These are phyloP conservation scores for Myocastor coypus DNA, from an alignment of 2,113 vertebrate species.

Conservation along the genomic window DNA sequence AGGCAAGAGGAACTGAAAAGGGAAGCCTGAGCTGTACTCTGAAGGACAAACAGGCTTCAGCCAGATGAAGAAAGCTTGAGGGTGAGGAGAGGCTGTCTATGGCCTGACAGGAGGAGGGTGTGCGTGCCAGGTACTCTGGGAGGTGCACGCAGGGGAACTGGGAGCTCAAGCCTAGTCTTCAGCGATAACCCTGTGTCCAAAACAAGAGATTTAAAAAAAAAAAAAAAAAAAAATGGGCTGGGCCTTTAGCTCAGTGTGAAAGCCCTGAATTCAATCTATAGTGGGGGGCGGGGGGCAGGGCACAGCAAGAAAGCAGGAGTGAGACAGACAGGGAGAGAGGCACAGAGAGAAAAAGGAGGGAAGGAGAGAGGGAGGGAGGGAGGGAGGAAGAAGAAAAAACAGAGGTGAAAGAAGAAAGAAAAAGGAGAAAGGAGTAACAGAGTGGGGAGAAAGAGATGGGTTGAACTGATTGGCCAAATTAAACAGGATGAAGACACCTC, in stretches of 20 bases:
- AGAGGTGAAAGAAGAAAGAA: not conserved
- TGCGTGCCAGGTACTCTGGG: not conserved
- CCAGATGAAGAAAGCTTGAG: not conserved
- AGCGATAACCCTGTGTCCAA: not conserved
- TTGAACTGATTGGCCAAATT: not conserved
- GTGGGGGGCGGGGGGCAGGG: too few species aligned
- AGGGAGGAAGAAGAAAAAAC: not conserved
- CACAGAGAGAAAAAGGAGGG: too few species aligned
- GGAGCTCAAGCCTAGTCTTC: not conserved
- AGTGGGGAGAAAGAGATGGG: not conserved
- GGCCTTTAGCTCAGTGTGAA: too few species aligned
- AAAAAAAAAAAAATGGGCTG: too few species aligned
- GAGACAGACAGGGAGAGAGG: not conserved
- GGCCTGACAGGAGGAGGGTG: not conserved
- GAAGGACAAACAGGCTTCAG: not conserved
- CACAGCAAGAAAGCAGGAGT: not conserved
- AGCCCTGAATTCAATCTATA: too few species aligned
- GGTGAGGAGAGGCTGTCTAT: not conserved
- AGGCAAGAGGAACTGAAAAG: not conserved
- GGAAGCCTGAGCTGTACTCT: not conserved
- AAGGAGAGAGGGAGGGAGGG: not conserved
- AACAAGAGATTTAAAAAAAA: not conserved
- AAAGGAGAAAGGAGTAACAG: not conserved
- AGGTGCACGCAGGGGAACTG: not conserved
- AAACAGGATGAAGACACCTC: not conserved